A percentile compares a stretch with the other conserved stretches of the same genome.
These are phyloP conservation scores for Agrypnia vestita DNA, from an alignment of 1,140 invertebrate species.

Conservation along the genomic window DNA sequence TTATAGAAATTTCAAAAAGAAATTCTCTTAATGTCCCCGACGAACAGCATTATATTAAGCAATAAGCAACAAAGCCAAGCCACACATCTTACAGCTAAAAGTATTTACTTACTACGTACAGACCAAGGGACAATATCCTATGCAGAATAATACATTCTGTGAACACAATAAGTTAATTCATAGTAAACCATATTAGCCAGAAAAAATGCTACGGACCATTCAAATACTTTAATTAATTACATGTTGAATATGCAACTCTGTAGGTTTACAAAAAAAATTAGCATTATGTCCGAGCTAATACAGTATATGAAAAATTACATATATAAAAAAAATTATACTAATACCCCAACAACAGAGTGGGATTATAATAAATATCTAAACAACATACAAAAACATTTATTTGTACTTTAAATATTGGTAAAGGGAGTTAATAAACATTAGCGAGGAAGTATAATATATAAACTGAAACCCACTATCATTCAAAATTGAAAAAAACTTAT, in stretches of 20 bases:
- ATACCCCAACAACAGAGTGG: not conserved
- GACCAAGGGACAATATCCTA: conserved; percentile 9
- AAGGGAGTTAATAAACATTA: not conserved
- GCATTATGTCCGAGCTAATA: not conserved
- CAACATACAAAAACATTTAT: conserved; percentile 7
- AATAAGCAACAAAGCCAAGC: conserved; percentile 35
- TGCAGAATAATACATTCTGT: conserved; percentile 34
- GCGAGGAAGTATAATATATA: not conserved
- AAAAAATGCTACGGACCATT: conserved; percentile 8
- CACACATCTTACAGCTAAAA: conserved; percentile 21
- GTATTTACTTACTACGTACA: not conserved
- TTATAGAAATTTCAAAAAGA: too few relatives aligned
- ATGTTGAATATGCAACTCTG: too few relatives aligned
- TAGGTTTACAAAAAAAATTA: too few relatives aligned
- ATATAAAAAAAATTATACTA: conserved; percentile 38
- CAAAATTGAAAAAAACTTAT: not conserved
- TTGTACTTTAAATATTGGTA: conserved; percentile 40
- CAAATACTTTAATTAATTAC: not conserved
- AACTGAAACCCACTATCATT: conserved; percentile 5
- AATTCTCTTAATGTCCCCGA: too few relatives aligned
- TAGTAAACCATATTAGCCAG: conserved; percentile 9
- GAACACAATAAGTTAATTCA: conserved; percentile 35
- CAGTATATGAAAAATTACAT: conserved; percentile 3
- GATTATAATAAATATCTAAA: not conserved
- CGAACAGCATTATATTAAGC: not conserved